Percentiles rank a stretch among this genome's conserved stretches.
These are phyloP conservation scores for Ochlodes sylvanus DNA, from an alignment of 2,888 invertebrate genomes.

Conservation along the genomic window DNA sequence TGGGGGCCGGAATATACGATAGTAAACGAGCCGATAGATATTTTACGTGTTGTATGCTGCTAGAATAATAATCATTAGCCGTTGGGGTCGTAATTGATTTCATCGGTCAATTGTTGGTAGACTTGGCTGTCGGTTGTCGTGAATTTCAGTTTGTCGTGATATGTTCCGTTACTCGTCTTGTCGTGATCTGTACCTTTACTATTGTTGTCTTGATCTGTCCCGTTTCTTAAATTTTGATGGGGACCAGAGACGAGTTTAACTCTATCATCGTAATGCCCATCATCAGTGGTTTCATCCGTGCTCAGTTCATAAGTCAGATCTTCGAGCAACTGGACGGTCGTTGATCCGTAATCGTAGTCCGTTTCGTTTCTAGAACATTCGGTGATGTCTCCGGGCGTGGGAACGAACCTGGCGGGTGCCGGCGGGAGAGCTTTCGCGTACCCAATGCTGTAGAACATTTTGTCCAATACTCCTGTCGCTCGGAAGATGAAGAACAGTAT, in stretches of 20 bases:
- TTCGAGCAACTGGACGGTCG: conserved; percentile 10
- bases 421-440: conserved; percentile 58
- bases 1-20: neutral
- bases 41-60: neutral
- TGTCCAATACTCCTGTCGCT: conserved; percentile 68
- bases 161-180: too few relatives aligned
- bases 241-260: too few relatives aligned
- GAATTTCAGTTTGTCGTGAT: too few relatives aligned
- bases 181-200: too few relatives aligned
- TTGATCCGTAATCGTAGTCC: conserved; percentile 38
- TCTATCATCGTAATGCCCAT: neutral
- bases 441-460: conserved; percentile 68
- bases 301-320: conserved; percentile 17
- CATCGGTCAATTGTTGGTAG: too few relatives aligned
- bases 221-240: too few relatives aligned
- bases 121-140: too few relatives aligned
- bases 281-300: neutral
- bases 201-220: too few relatives aligned
- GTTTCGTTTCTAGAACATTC: conserved; percentile 64
- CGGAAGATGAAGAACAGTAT: conserved; percentile 68
- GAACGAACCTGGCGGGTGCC: conserved; percentile 51
- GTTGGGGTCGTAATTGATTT: neutral
- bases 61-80: neutral
- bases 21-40: neutral
- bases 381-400: conserved; percentile 64